Base-by-base conservation (phyloP, 1,140 invertebrate species). In the Magallana ariakensis region DNA sequence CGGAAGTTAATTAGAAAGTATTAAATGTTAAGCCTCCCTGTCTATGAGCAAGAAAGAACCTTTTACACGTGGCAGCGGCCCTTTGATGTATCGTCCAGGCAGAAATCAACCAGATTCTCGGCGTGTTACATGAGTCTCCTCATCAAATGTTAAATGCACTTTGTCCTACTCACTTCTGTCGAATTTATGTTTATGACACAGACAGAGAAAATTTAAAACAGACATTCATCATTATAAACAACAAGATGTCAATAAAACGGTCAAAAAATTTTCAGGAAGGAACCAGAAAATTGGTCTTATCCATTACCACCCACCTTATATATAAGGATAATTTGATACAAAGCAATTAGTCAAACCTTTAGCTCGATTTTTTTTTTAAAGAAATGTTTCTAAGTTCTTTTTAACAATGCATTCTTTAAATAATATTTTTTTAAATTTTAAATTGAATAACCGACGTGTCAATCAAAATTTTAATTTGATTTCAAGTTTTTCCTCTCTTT, bases 61-160 rank as follows among this genome's bases (percentile, higher is more conserved):
- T 75, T 75, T 75, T 26, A 26, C 66, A 75, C 15, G 22, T 75
- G 66, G 66, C 66, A 33, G 13, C 22, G 33, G 33, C 22, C 8
- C 66, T 75, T 75, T 75, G 66, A 75, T 46, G 66, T n/a, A 75
- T 13, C 8, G 66, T 26, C 66, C 9, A 75, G 22, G 11, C 66
- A 19, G 33, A 46, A 75, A 33, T 33, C 66, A 75, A 75, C 4
- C 66, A 26, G 8, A 26, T 75, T 26, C 11, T 13, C 66, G 33
- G 15, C 66, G 22, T 26, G 22, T 75, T 26, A 19, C 66, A 75
- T 26, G 13, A 75, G 66, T 33, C 22, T 75, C 9, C 22, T 22
- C 33, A 75, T 75, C 33, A 75, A 75, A 75, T 75, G 66, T 75
- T 75, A 75, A 26, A 26, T 75, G 66, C 33, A 75, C 66, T 75